Percentiles rank a stretch among this genome's conserved stretches.
Conservation (phyloP, 2,797 vertebrate genomes). For the Cyprinodon diabolis region DNA sequence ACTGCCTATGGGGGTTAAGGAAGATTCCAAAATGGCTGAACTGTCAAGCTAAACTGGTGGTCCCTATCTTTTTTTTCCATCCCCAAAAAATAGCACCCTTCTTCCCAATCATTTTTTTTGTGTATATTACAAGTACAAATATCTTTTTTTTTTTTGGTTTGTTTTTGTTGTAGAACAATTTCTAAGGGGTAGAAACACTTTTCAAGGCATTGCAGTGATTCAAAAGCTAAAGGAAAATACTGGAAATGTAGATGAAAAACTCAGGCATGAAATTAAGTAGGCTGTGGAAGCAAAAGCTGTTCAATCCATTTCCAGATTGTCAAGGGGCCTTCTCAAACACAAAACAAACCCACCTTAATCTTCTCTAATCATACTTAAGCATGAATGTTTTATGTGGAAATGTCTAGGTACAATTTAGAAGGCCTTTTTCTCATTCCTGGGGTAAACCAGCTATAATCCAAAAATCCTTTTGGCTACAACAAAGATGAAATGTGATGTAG, state of each 20-base stretch:
- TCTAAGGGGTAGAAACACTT: not conserved
- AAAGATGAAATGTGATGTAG: slow-evolving; percentile 64
- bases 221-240: slow-evolving; percentile 64
- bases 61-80: too few species aligned
- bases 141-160: not conserved
- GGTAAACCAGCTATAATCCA: slow-evolving; percentile 68
- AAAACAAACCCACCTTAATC: slow-evolving; percentile 80
- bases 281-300: slow-evolving; percentile 67
- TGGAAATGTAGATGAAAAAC: slow-evolving; percentile 72
- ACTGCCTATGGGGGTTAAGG: too few species aligned
- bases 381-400: slow-evolving; percentile 79
- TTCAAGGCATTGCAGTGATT: slow-evolving; percentile 21
- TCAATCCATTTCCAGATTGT: slow-evolving; percentile 78
- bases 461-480: slow-evolving; percentile 74
- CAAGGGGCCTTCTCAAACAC: slow-evolving; percentile 71
- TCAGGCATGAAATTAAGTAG: slow-evolving; percentile 73
- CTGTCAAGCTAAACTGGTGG: too few species aligned
- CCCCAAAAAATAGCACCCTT: too few species aligned
- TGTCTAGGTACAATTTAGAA: slow-evolving; percentile 74
- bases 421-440: slow-evolving; percentile 62
- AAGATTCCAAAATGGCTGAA: too few species aligned
- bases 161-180: not conserved
- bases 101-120: too few species aligned
- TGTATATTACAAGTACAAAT: not conserved
- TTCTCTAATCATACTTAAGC: slow-evolving; percentile 80